Base-by-base conservation (phyloP, 92 coral and sea anemone species). In the Anthopleura xanthogrammica region DNA sequence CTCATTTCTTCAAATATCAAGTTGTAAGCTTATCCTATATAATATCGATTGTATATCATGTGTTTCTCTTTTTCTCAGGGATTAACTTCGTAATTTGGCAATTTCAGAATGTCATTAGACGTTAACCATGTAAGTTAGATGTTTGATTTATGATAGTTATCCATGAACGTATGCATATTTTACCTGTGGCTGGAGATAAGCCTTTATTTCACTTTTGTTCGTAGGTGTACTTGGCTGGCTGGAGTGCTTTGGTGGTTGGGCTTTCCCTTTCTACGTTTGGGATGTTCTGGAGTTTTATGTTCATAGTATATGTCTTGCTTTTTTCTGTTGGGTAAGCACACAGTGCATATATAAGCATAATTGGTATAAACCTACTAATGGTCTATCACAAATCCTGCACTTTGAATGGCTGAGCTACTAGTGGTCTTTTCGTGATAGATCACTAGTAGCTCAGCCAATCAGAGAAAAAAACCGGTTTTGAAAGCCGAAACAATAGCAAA, bases 231-330 rank as follows among this genome's bases (percentile, higher is more conserved):
- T 83, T 88, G 83, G 81, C 84, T 62, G 95, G 94, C 8, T 95
- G 98, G 98, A 87, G 88, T 74, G 88, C 80, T 41, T 80, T 95
- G 80, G 93, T 95, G 52, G 80, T 86, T 54, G 86, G 89, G 46
- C 86, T 94, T 54, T 90, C 85, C 62, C 82, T 94, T 19, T 86
- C 96, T 16, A 95, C 98, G 13, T 95, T 95, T 89, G 98, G 98
- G 79, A 50, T 90, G 41, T 89, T 93, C 93, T 95, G 94, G 95
- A 92, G 94, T 60, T 86, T 83, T 79, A 88, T 95, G 72, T 83
- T 95, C 78, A 43, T 94, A 12, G 85, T 92, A 20, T 94, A 95
- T 77, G 86, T 77, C 43, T 23, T 90, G 46, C 78, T 92, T 52
- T 95, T 92, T 86, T 60, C 82, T 60, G 24, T 88, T 9, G 98